These are phyloP conservation scores for Gryllus bimaculatus DNA, from an alignment of 1,140 invertebrate species.

Conservation along the genomic window DNA sequence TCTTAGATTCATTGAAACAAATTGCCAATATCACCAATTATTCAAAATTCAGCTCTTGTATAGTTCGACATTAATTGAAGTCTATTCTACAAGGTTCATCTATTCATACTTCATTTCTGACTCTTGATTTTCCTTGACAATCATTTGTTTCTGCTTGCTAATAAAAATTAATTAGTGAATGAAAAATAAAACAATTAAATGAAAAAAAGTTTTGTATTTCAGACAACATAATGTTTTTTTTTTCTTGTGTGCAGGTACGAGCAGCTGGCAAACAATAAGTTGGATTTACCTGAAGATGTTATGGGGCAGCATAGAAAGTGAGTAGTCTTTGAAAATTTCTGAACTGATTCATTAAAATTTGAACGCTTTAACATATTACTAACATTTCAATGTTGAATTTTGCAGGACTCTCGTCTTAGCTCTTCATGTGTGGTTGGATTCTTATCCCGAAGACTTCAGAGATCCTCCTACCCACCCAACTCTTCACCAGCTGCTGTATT, in stretches of 20 bases:
- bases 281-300: conserved; percentile 32
- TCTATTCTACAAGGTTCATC: too few relatives aligned
- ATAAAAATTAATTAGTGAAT: too few relatives aligned
- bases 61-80: too few relatives aligned
- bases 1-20: too few relatives aligned
- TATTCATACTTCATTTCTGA: too few relatives aligned
- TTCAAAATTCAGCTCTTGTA: too few relatives aligned
- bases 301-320: conserved; percentile 64
- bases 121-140: too few relatives aligned
- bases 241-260: conserved; percentile 31
- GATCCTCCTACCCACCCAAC: conserved; percentile 75
- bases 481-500: conserved; percentile 69
- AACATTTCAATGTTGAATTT: background rate
- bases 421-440: conserved; percentile 93
- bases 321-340: conserved; percentile 26
- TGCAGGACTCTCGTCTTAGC: conserved; percentile 74
- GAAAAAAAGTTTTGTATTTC: too few relatives aligned
- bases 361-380: background rate
- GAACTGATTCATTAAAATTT: background rate
- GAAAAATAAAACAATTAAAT: too few relatives aligned
- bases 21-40: too few relatives aligned
- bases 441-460: conserved; percentile 92
- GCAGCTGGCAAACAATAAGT: conserved; percentile 29
- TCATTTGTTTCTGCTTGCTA: too few relatives aligned
- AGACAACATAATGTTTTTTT: background rate